A percentile compares a stretch with the other conserved stretches of the same genome.
Conservation (phyloP, 2,888 invertebrate genomes). For the Amblyteles armatorius region DNA sequence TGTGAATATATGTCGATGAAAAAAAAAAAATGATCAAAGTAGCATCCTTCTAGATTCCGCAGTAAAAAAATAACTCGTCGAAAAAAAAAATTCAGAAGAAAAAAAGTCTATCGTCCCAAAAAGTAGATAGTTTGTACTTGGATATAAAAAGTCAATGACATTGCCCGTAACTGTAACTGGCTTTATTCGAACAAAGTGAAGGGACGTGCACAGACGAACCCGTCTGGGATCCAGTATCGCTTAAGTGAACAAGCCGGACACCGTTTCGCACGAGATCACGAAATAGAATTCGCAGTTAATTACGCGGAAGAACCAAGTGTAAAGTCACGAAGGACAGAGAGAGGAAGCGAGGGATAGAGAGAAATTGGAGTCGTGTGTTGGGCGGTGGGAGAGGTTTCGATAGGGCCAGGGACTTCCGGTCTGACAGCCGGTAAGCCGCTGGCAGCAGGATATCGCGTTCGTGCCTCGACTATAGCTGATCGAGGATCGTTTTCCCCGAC, state of each 20-base stretch:
- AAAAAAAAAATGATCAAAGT: not conserved
- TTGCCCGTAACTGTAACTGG: not conserved
- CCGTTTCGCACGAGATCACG: conserved; percentile 52
- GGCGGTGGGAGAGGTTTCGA: conserved; percentile 7
- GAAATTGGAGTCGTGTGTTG: not conserved
- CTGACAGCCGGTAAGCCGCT: conserved; percentile 63
- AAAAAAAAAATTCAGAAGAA: not conserved
- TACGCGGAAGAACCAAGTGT: conserved; percentile 42
- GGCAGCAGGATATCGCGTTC: conserved; percentile 63
- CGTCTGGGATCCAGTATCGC: conserved; percentile 3
- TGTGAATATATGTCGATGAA: too few relatives aligned
- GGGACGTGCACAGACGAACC: not conserved
- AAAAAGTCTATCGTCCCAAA: not conserved
- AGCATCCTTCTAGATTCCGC: too few relatives aligned
- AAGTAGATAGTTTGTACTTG: not conserved
- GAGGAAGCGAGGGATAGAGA: not conserved
- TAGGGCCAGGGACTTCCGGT: conserved; percentile 50
- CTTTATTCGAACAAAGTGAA: not conserved
- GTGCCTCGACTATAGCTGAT: conserved; percentile 63
- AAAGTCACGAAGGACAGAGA: conserved; percentile 45
- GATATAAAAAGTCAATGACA: not conserved
- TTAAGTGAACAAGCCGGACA: conserved; percentile 51
- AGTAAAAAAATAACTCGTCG: not conserved
- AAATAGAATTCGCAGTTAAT: conserved; percentile 62
- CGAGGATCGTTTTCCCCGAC: conserved; percentile 60